These are phyloP conservation scores for Phymanthus crucifer DNA, from an alignment of 92 coral and sea anemone species.

Conservation along the genomic window DNA sequence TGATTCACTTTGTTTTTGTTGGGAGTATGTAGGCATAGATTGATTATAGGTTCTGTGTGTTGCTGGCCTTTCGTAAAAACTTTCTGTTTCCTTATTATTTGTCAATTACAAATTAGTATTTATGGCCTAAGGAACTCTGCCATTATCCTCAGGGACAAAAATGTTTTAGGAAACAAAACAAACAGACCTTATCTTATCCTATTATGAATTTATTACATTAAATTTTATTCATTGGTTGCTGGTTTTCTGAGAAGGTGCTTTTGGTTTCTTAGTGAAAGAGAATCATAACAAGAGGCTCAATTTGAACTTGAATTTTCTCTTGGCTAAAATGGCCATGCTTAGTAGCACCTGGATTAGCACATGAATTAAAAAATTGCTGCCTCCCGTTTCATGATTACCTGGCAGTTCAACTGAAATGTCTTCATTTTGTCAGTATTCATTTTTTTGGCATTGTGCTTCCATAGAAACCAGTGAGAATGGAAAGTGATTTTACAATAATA, in stretches of 20 bases:
- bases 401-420: constrained; percentile 12
- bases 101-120: not conserved
- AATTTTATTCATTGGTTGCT: not conserved
- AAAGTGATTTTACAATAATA: not conserved
- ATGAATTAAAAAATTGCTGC: constrained; percentile 6
- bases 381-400: constrained; percentile 1
- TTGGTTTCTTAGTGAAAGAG: not conserved
- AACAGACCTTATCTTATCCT: constrained; percentile 5
- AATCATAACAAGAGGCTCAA: not conserved
- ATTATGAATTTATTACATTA: constrained; percentile 7
- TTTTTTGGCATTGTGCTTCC: constrained; percentile 14
- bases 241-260: not conserved
- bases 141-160: constrained; percentile 4
- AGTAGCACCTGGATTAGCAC: constrained; percentile 11
- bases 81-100: not conserved
- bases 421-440: constrained; percentile 6
- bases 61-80: not conserved
- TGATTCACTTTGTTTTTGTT: not conserved
- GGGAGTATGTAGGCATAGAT: not conserved
- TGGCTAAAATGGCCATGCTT: constrained; percentile 1
- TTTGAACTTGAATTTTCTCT: not conserved
- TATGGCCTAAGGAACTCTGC: not conserved
- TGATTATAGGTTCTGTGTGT: not conserved
- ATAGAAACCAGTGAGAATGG: constrained; percentile 18
- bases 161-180: not conserved